Evolutionary conservation across 2,888 invertebrate species (phyloP), one percentile per base, ranked within the genome.

Genomic region (Tortrix viridana): DNA sequence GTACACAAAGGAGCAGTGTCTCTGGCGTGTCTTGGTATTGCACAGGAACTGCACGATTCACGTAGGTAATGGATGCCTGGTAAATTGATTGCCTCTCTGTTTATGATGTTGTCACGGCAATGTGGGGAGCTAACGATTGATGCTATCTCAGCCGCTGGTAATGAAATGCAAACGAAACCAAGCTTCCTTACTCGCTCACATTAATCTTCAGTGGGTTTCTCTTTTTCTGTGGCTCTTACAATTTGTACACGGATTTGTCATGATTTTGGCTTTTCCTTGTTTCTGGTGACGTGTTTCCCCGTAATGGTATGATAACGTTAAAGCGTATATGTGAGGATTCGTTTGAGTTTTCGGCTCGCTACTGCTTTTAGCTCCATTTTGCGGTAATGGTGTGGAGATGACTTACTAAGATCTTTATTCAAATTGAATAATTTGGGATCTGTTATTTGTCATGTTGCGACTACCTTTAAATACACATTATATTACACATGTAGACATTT

Each of bases 131-230:
- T 46, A 59, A 57, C 67, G 60, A 66, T 68, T 62, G 66, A 65
- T 66, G 59, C 48, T 65, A 67, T 70, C 72, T 69, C 71, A 63
- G 68, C 58, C 65, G 67, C 41, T 70, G 64, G 76, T 85, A 85
- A 86, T 86, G 85, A 86, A 86, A 84, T 84, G 86, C 82, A 86
- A 86, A 85, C 84, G 81, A 74, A 79, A 74, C 71, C 74, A 58
- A 55, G 62, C 65, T 66, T 71, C 80, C 78, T 81, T 74, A 81
- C 75, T 75, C 79, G 74, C 71, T 74, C 79, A 78, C 85, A 85
- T 88, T 87, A 85, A 84, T 88, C 86, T 86, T 82, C 75, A 74
- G 78, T 74, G 76, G 81, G 78, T 83, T 63, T 81, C 81, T 78
- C 84, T 86, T 87, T 85, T 86, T 85, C 84, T 79, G 74, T 69